Evolutionary conservation across 2,797 vertebrate genomes (phyloP), one percentile per base, ranked within the genome.

Genomic region (Mormyrops attenuatus): DNA sequence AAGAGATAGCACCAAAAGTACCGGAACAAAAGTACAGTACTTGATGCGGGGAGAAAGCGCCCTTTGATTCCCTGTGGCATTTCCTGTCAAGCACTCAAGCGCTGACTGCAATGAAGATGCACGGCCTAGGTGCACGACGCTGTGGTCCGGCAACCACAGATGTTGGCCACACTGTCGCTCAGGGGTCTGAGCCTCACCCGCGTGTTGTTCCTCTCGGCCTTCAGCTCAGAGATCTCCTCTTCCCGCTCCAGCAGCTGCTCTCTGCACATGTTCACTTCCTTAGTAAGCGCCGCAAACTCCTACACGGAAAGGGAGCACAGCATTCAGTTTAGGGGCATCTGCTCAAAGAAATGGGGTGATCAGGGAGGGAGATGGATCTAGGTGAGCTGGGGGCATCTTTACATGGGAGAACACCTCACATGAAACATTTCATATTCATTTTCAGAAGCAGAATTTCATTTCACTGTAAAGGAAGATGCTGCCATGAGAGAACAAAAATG

Each of bases 201-300:
- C 0, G 55, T 57, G 55, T 57, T 57, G 55, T 57, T 57, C 55
- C 55, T 57, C 55, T 57, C 55, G 17, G 55, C 55, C 55, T 57
- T 57, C 55, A 57, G 55, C 20, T 57, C 55, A 57, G 55, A 57
- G 55, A 57, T 57, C 55, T 57, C 98, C 92, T 99, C 98, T 92
- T 99, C 98, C 89, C 98, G 96, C 93, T 99, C 98, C 53, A 99
- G 96, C 88, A 99, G 97, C 90, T 99, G 98, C 92, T 99, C 98
- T 92, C 98, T 94, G 94, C 97, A 99, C 15, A 98, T 92, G n/a
- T 97, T 99, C 89, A 99, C 96, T 92, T 99, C 98, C 93, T 99
- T 99, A 0, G 98, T 99, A 90, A 99, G 97, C 0, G 98, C 55
- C n/a, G 55, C 55, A 57, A 57, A 57, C 55, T 57, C 55, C 55